Conservation (phyloP, 2,113 vertebrate species). For the Protobothrops mucrosquamatus region DNA sequence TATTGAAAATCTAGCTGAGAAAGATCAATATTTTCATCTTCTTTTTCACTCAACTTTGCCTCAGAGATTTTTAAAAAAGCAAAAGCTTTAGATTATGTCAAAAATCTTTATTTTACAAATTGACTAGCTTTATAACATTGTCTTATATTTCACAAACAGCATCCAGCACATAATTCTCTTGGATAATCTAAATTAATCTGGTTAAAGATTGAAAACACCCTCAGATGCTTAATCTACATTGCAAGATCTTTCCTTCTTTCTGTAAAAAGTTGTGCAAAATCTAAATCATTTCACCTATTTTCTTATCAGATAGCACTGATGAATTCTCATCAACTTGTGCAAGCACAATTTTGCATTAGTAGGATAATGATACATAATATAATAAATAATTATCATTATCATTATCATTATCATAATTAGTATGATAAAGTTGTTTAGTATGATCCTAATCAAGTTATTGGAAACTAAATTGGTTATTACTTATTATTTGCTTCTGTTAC, state of each 20-base stretch:
- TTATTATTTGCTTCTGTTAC: slow-evolving; percentile 31
- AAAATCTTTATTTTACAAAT: not conserved
- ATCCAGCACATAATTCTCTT: not conserved
- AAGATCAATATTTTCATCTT: not conserved
- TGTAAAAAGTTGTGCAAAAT: not conserved
- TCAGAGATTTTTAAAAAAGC: not conserved
- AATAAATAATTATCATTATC: too few species aligned
- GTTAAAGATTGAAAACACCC: not conserved
- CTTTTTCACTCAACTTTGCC: not conserved
- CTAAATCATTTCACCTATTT: not conserved
- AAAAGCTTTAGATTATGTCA: not conserved
- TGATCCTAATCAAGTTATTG: not conserved
- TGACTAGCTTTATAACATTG: not conserved
- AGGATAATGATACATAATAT: too few species aligned
- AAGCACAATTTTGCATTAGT: not conserved
- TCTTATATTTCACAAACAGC: not conserved
- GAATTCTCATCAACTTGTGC: not conserved
- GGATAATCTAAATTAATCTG: not conserved
- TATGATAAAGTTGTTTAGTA: too few species aligned
- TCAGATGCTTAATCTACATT: not conserved
- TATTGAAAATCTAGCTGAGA: not conserved
- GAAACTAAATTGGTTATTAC: slow-evolving; percentile 18
- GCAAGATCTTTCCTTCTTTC: not conserved
- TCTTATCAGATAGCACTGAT: too few species aligned
- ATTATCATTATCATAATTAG: too few species aligned